Evolutionary conservation across 2,113 vertebrate genomes (phyloP).

Genomic region (Salvelinus fontinalis): DNA sequence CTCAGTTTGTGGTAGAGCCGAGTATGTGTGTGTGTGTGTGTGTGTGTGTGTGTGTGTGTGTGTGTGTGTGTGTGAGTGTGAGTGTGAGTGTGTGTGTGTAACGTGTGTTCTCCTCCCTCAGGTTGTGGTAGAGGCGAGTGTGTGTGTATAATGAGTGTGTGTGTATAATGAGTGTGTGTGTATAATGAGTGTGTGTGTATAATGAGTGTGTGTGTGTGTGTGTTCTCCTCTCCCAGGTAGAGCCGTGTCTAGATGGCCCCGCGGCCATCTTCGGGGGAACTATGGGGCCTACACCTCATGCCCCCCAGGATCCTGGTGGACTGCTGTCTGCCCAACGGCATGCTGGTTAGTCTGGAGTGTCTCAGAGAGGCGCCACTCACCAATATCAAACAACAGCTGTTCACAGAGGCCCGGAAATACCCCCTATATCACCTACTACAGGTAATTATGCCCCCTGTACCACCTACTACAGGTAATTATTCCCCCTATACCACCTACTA

Average conservation of each 20-base stretch:
- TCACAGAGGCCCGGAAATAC: slow-evolving; percentile 76
- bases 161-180: too few species aligned
- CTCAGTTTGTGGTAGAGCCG: not conserved
- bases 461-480: too few species aligned
- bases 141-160: slow-evolving; percentile 26
- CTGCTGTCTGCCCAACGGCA: slow-evolving; percentile 80
- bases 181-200: too few species aligned
- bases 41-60: too few species aligned
- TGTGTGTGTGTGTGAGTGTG: slow-evolving; percentile 26
- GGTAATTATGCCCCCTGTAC: slow-evolving; percentile 41
- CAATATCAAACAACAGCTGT: slow-evolving; percentile 79
- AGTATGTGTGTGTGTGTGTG: slow-evolving; percentile 28
- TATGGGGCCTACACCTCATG: slow-evolving; percentile 83
- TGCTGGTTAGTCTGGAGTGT: slow-evolving; percentile 80
- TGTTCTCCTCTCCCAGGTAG: too few species aligned
- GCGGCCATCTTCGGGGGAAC: slow-evolving; percentile 77
- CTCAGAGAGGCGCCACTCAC: slow-evolving; percentile 76
- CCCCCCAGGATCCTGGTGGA: slow-evolving; percentile 81
- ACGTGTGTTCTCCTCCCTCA: too few species aligned
- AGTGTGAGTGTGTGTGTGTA: not conserved
- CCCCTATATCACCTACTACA: slow-evolving; percentile 77
- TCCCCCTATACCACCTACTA: not conserved
- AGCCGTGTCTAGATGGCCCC: slow-evolving; percentile 68
- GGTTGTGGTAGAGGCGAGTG: slow-evolving; percentile 3
- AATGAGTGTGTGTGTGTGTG: too few species aligned